Conservation (phyloP, 2,797 vertebrate species). For the Microcaecilia unicolor region DNA sequence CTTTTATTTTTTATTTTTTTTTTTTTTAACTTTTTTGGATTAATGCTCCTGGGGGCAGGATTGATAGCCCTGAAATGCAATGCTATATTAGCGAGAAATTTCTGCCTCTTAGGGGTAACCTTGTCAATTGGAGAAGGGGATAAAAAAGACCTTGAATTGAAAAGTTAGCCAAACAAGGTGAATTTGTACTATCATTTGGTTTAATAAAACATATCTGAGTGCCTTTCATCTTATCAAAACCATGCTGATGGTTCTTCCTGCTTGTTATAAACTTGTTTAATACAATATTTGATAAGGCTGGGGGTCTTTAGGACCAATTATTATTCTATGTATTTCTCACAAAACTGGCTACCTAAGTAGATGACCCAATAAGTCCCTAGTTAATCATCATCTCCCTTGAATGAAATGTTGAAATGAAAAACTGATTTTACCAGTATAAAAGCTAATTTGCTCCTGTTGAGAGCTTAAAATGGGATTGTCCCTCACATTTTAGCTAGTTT, state of each 20-base stretch:
- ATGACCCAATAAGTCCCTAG: slow-evolving; percentile 66
- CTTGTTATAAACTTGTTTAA: slow-evolving; percentile 72
- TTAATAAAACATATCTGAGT: slow-evolving; percentile 77
- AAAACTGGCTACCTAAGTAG: slow-evolving; percentile 69
- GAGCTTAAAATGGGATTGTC: slow-evolving; percentile 46
- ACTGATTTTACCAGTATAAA: slow-evolving; percentile 45
- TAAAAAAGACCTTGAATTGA: slow-evolving; percentile 75
- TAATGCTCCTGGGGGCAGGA: slow-evolving; percentile 76
- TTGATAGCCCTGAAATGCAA: slow-evolving; percentile 69
- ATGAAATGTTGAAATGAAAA: slow-evolving; percentile 13
- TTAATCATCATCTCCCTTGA: slow-evolving; percentile 77
- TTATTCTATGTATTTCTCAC: slow-evolving; percentile 56
- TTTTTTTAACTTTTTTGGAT: no score
- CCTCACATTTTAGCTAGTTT: slow-evolving; percentile 17
- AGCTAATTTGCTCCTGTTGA: slow-evolving; percentile 36
- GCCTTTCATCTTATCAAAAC: slow-evolving; percentile 87
- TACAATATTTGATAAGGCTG: slow-evolving; percentile 53
- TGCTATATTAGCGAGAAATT: slow-evolving; percentile 36
- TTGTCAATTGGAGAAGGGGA: slow-evolving; percentile 58
- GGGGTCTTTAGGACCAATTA: slow-evolving; percentile 65
- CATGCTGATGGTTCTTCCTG: slow-evolving; percentile 81
- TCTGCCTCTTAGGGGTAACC: slow-evolving; percentile 74
- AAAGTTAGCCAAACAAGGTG: slow-evolving; percentile 40
- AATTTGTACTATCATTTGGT: slow-evolving; percentile 85
- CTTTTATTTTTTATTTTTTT: slow-evolving; percentile 77